Evolutionary conservation across 1,140 invertebrate species (phyloP), one percentile per base, ranked within the genome.

Genomic region (Papilio xuthus): DNA sequence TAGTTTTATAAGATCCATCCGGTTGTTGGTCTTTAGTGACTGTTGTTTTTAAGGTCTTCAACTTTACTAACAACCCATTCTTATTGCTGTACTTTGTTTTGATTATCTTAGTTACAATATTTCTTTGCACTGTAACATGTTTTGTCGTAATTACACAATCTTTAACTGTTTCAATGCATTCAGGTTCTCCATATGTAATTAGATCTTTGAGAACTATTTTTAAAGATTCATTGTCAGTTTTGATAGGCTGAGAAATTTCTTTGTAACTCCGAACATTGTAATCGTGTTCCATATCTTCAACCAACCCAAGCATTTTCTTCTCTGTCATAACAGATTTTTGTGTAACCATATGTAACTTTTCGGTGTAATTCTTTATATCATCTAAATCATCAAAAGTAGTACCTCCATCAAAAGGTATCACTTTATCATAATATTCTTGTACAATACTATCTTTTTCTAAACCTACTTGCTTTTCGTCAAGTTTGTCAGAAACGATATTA

Each of bases 401-500:
- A 32, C 4, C 7, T 10, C 50, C 41, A 80, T 81, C 20, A 81
- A 78, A 72, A 56, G 6, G 42, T 69, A 28, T 12, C 10, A 32
- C 20, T 79, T 73, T 37, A 42, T 79, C 75, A 37, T n/a, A 18
- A 44, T 80, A 75, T 71, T 83, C 81, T 74, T 76, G 20, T 37
- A 82, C 82, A 18, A 75, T 23, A 15, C 72, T 87, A 26, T 88
- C 83, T 82, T 85, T 91, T 86, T 91, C 89, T 88, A 86, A 80
- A 88, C 83, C 79, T 86, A 89, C 89, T 92, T 92, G 89, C 87
- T 83, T 88, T 80, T 84, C 79, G 88, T 89, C 89, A 90, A 90
- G 88, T 90, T 88, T 86, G 88, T 88, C 87, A 88, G 89, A 90
- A 90, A 88, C 78, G 78, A 84, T 83, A 85, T 83, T 53, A 78